phyloP scores from a whole-genome alignment of 2,113 vertebrate species.

The Noctilio leporinus region DNA sequence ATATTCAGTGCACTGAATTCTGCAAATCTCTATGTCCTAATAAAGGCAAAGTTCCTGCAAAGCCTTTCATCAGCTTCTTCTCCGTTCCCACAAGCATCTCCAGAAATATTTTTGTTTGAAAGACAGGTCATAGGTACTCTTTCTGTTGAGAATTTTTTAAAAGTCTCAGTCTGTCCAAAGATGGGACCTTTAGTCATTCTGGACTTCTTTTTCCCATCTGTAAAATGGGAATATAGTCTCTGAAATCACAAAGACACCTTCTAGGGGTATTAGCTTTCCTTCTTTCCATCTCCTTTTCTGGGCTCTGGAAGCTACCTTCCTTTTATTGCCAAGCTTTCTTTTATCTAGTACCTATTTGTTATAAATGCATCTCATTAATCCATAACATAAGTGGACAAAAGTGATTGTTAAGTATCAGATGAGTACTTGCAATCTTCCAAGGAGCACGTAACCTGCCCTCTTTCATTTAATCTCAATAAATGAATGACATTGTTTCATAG shows the following conservation, averaged over 20 bases:
- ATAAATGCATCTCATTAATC: background rate
- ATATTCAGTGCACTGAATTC: background rate
- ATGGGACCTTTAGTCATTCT: background rate
- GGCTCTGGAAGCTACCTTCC: background rate
- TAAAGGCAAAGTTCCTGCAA: background rate
- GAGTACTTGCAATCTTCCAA: background rate
- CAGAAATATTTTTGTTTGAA: background rate
- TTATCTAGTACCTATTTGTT: background rate
- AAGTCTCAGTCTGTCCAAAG: background rate
- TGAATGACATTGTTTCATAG: background rate
- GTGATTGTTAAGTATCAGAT: background rate
- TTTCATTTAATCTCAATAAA: background rate
- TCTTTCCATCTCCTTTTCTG: background rate
- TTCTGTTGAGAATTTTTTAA: background rate
- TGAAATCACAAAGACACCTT: background rate
- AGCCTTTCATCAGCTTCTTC: background rate
- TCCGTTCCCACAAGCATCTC: background rate
- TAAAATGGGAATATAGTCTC: background rate
- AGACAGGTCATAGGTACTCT: background rate
- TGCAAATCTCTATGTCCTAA: background rate
- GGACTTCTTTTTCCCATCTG: background rate
- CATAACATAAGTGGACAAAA: background rate
- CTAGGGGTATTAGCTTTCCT: background rate
- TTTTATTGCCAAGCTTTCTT: slow-evolving; percentile 9
- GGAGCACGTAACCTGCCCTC: background rate